A percentile compares a stretch with the other conserved stretches of the same genome.
These are phyloP conservation scores for Zeus faber DNA, from an alignment of 2,113 vertebrate species.

Conservation along the genomic window DNA sequence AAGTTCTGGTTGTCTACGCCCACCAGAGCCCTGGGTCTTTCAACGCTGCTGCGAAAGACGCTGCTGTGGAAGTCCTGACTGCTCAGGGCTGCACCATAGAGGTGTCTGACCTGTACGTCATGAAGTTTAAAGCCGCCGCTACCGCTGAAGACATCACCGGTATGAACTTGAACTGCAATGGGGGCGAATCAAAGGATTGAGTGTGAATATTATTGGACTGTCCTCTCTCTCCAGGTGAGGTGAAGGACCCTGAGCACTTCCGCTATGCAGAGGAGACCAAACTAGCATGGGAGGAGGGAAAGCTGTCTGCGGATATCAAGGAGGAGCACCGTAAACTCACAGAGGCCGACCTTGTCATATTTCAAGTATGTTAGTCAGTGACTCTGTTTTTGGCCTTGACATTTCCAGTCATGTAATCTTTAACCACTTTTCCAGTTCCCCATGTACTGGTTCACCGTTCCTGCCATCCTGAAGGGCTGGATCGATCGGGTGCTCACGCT, in stretches of 20 bases:
- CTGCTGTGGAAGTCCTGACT: constrained; percentile 60
- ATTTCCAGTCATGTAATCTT: too few species aligned
- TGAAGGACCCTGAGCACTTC: constrained; percentile 68
- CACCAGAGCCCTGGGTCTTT: constrained; percentile 77
- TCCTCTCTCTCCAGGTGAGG: constrained; percentile 47
- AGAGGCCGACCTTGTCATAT: constrained; percentile 79
- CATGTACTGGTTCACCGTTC: constrained; percentile 80
- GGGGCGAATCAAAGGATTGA: not conserved
- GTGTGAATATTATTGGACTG: not conserved
- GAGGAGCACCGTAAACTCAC: constrained; percentile 76
- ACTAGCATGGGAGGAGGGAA: constrained; percentile 71
- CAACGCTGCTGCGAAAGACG: constrained; percentile 77
- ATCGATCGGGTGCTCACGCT: constrained; percentile 71
- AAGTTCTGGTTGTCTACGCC: constrained; percentile 74
- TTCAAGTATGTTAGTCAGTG: constrained; percentile 48
- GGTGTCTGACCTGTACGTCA: constrained; percentile 80
- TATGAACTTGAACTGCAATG: constrained; percentile 12
- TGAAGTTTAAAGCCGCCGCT: constrained; percentile 75
- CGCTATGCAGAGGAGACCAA: constrained; percentile 60
- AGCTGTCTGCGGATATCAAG: constrained; percentile 70
- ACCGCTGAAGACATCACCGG: constrained; percentile 74
- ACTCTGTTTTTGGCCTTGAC: too few species aligned
- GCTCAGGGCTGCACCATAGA: not conserved
- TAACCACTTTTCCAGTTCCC: constrained; percentile 65
- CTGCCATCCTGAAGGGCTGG: constrained; percentile 85